Base-by-base conservation (phyloP, 2,888 invertebrate species). In the Malthinus seriepunctatus region DNA sequence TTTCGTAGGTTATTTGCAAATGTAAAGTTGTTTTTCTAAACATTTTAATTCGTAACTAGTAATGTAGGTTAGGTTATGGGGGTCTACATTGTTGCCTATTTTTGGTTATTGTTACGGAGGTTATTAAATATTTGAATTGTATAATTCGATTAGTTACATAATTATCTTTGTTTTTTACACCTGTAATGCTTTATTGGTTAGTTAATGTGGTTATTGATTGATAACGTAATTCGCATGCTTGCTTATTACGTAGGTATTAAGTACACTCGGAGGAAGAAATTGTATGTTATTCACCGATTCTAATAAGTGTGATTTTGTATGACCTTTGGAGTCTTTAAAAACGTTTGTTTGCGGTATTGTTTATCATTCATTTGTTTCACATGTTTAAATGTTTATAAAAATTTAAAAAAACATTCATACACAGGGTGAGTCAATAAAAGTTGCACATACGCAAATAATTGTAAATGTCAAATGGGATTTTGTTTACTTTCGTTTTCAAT, bases 21-120 rank as follows among this genome's bases (percentile, higher is more conserved):
- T 9, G 14, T 14, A 9, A 9, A 37, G 33, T 42, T 7, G 32
- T 23, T 9, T 10, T 50, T 11, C n/a, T 11, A 54, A 38, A 32
- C 14, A 8, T 15, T 32, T 35, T 23, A 32, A 31, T 52, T 33
- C 31, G 9, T 11, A 35, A 35, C 15, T 8, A 10, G 23, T 9
- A 52, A 60, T 52, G 49, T 60, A 52, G 60, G 60, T 60, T 60
- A 60, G 60, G 60, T 60, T 60, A 60, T 47, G 37, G 37, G 32
- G 45, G 11, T 44, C 11, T 32, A 23, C 10, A 23, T 23, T 23
- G 39, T 42, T 42, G 39, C 23, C 23, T 42, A 42, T 42, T 42
- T 42, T 42, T 42, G 39, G 23, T 23, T 23, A 23, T 23, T 23
- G 23, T 23, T 23, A 23, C 2, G 23, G 5, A 23, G 14, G 10